Conservation (phyloP, 2,888 invertebrate genomes). For the Cataglyphis altisquamis region DNA sequence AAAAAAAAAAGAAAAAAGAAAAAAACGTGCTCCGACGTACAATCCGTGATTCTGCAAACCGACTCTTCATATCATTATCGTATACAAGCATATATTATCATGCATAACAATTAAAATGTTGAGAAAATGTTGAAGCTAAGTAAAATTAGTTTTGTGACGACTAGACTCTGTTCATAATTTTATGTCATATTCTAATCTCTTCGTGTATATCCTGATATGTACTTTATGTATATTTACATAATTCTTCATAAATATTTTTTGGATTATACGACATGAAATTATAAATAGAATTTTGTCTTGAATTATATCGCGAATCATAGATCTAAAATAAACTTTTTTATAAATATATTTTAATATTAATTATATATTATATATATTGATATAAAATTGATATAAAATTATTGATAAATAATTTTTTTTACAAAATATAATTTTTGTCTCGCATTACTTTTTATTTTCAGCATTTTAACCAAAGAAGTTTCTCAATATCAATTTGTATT, state of each 20-base stretch:
- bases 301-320: not conserved
- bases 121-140: not conserved
- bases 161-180: not conserved
- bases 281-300: not conserved
- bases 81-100: not conserved
- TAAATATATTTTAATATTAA: not conserved
- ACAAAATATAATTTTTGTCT: not conserved
- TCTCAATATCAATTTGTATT: not conserved
- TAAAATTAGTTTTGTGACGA: not conserved
- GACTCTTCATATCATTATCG: not conserved
- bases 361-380: too few relatives aligned
- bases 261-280: not conserved
- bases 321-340: not conserved
- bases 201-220: too few relatives aligned
- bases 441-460: not conserved
- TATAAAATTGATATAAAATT: too few relatives aligned
- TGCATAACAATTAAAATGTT: not conserved
- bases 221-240: not conserved
- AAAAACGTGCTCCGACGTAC: constrained; percentile 25
- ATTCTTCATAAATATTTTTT: not conserved
- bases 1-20: not conserved
- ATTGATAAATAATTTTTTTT: not conserved
- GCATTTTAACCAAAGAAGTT: not conserved
- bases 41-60: constrained; percentile 17
- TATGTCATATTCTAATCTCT: not conserved